A percentile compares a stretch with the other conserved stretches of the same genome.
Conservation (phyloP, 2,113 vertebrate species). For the Istiophorus platypterus region DNA sequence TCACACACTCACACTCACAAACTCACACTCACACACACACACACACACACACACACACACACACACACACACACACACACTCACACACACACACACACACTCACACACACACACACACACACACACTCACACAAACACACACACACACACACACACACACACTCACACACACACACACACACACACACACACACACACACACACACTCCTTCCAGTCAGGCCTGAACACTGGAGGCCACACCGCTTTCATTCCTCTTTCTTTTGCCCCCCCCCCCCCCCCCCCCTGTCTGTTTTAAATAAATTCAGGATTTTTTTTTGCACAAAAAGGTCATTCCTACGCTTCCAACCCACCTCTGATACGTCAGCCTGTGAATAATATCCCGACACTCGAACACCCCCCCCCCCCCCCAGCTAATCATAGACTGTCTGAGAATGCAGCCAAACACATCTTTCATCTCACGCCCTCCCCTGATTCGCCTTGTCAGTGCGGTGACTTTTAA, state of each 20-base stretch:
- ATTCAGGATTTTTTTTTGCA: background rate
- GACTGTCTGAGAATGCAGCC: constrained; percentile 28
- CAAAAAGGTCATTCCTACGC: background rate
- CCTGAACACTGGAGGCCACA: constrained; percentile 9
- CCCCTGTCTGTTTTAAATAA: too few relatives aligned
- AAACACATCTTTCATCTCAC: constrained; percentile 46
- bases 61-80: constrained; percentile 10
- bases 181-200: constrained; percentile 32
- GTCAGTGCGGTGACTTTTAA: constrained; percentile 2
- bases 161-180: constrained; percentile 31
- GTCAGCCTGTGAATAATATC: background rate
- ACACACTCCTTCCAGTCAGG: background rate
- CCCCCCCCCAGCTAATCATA: constrained; percentile 18
- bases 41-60: constrained; percentile 5
- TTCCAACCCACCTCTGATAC: background rate
- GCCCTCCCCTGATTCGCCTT: background rate
- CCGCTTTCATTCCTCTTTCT: constrained; percentile 62
- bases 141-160: constrained; percentile 5
- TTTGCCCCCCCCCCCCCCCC: too few relatives aligned
- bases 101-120: constrained; percentile 18
- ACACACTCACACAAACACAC: background rate
- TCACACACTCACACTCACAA: background rate
- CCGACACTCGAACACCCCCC: background rate
- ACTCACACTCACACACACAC: constrained; percentile 1
- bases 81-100: background rate